Evolutionary conservation across 2,113 vertebrate genomes (phyloP).

Genomic region (Cyanoramphus novaezelandiae): DNA sequence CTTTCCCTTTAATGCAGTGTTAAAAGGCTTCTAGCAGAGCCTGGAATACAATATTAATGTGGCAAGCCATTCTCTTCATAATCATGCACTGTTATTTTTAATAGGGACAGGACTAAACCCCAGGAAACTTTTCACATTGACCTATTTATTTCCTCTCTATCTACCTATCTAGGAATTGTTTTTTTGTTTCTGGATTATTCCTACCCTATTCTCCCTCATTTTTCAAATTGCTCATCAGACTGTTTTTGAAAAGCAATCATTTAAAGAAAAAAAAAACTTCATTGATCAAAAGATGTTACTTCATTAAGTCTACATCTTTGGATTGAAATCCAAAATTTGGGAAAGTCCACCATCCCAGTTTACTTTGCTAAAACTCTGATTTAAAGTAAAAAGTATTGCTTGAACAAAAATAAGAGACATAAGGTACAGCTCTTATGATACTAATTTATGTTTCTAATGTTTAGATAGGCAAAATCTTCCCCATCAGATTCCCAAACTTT

Average conservation of each 20-base stretch:
- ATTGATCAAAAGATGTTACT: not conserved
- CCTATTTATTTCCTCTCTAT: not conserved
- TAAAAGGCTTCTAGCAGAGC: not conserved
- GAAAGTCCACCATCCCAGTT: not conserved
- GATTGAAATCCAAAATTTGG: not conserved
- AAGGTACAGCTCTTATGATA: not conserved
- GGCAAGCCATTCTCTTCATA: not conserved
- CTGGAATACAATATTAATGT: not conserved
- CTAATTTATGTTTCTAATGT: not conserved
- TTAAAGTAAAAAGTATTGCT: not conserved
- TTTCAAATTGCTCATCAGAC: not conserved
- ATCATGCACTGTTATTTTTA: slow-evolving; percentile 4
- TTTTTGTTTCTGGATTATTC: not conserved
- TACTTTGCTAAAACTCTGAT: not conserved
- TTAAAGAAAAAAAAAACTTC: not conserved
- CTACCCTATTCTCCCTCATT: not conserved
- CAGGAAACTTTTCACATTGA: not conserved
- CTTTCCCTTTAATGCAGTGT: not conserved
- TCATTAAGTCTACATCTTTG: not conserved
- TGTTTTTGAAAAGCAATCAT: not conserved
- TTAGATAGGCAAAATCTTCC: not conserved
- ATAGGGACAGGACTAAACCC: not conserved
- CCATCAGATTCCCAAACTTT: not conserved
- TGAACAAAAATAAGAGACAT: not conserved
- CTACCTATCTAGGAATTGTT: not conserved